phyloP scores from a whole-genome alignment of 1,140 invertebrate species.

The Coptotermes formosanus region DNA sequence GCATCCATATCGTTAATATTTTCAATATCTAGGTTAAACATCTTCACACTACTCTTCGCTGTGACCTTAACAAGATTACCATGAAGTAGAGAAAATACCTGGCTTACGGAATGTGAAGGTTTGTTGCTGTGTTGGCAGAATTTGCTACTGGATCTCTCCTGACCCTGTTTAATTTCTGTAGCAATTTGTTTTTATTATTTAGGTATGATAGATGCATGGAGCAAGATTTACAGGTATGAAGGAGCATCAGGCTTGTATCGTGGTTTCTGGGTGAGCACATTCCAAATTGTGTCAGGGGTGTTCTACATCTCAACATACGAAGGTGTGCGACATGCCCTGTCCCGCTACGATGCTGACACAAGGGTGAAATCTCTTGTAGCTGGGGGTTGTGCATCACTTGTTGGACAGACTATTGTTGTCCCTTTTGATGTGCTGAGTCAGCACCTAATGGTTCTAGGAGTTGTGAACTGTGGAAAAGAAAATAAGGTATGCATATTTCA shows the following conservation, averaged over 20 bases:
- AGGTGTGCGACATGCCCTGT: constrained; percentile 78
- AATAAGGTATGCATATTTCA: constrained; percentile 18
- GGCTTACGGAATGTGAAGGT: too few species aligned
- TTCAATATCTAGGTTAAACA: too few species aligned
- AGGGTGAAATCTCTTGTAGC: constrained; percentile 70
- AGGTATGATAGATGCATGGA: constrained; percentile 87
- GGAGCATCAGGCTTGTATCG: constrained; percentile 85
- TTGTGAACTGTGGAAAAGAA: constrained; percentile 44
- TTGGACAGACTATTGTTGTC: constrained; percentile 93
- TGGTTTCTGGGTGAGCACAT: constrained; percentile 93
- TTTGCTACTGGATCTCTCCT: too few species aligned
- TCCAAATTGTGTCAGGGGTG: constrained; percentile 82
- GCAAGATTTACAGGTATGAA: constrained; percentile 86
- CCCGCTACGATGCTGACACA: constrained; percentile 59
- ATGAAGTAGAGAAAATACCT: too few species aligned
- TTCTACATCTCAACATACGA: constrained; percentile 97
- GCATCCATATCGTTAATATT: too few species aligned
- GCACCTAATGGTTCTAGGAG: constrained; percentile 92
- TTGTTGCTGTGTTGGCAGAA: too few species aligned
- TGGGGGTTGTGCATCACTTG: constrained; percentile 85
- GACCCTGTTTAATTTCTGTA: not conserved
- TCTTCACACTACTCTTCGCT: too few species aligned
- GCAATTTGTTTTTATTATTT: constrained; percentile 20
- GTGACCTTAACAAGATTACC: too few species aligned
- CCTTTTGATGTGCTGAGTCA: constrained; percentile 96